These are phyloP conservation scores for Alfaro cultratus DNA, from an alignment of 2,797 vertebrate genomes.

Conservation along the genomic window DNA sequence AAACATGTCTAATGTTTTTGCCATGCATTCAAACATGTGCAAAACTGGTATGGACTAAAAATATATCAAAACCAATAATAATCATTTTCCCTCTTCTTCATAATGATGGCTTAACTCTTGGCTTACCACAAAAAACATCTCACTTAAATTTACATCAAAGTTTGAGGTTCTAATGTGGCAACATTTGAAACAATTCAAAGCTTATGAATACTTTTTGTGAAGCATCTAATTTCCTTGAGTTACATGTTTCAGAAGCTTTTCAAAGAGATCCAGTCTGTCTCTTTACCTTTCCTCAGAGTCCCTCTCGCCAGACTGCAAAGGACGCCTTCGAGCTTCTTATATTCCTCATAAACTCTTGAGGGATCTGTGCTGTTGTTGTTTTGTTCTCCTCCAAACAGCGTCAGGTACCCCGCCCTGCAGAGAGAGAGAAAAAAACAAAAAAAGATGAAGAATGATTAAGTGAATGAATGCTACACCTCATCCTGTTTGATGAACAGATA, in stretches of 20 bases:
- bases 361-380: conserved; percentile 73
- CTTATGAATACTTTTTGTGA: background rate
- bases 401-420: conserved; percentile 86
- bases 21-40: background rate
- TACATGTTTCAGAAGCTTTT: background rate
- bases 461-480: background rate
- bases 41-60: background rate
- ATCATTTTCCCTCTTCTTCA: background rate
- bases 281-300: conserved; percentile 79
- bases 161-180: background rate
- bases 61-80: background rate
- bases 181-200: background rate
- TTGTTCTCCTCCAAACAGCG: conserved; percentile 81
- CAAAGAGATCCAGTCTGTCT: background rate
- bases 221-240: background rate
- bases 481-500: conserved; percentile 23
- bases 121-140: background rate
- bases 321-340: conserved; percentile 82
- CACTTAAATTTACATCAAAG: background rate
- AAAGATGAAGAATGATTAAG: background rate
- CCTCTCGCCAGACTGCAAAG: conserved; percentile 85
- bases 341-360: conserved; percentile 75
- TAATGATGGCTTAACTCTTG: background rate
- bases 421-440: background rate
- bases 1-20: background rate